These are phyloP conservation scores for Calyptommatus sinebrachiatus DNA, from an alignment of 2,113 vertebrate species.

Conservation along the genomic window DNA sequence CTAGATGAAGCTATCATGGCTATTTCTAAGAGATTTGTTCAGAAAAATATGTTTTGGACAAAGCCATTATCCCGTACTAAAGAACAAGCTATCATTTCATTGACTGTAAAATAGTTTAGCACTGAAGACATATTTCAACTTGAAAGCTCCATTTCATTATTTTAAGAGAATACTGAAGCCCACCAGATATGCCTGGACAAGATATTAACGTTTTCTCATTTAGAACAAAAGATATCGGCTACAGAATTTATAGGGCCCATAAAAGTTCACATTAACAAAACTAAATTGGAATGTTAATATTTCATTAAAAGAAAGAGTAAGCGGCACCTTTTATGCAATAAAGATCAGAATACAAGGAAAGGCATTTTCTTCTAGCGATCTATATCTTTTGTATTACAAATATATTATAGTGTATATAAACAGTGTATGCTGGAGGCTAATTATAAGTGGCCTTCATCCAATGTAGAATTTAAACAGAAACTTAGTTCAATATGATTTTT, in stretches of 20 bases:
- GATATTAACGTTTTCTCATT: constrained; percentile 4
- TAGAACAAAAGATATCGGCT: constrained; percentile 8
- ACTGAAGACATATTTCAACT: not conserved
- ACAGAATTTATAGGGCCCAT: constrained; percentile 23
- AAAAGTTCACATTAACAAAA: constrained; percentile 25
- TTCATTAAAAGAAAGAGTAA: constrained; percentile 26
- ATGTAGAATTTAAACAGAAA: not conserved
- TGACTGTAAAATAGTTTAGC: not conserved
- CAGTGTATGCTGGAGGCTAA: not conserved
- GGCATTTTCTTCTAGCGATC: not conserved
- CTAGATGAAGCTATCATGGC: too few relatives aligned
- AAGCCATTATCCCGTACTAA: not conserved
- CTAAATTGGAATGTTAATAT: constrained; percentile 33
- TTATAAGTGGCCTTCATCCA: not conserved
- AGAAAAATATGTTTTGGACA: not conserved
- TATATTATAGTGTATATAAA: not conserved
- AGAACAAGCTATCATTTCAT: not conserved
- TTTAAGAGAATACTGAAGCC: constrained; percentile 2
- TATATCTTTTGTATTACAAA: constrained; percentile 6
- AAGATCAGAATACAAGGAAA: not conserved
- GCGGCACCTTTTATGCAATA: not conserved
- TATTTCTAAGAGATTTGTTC: too few relatives aligned
- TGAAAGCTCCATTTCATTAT: not conserved
- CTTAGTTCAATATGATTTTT: too few relatives aligned
- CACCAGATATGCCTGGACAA: not conserved